Percentiles rank a stretch among this genome's conserved stretches.
These are phyloP conservation scores for Scaptomyza pallida DNA, from an alignment of 1,140 invertebrate species.

Conservation along the genomic window DNA sequence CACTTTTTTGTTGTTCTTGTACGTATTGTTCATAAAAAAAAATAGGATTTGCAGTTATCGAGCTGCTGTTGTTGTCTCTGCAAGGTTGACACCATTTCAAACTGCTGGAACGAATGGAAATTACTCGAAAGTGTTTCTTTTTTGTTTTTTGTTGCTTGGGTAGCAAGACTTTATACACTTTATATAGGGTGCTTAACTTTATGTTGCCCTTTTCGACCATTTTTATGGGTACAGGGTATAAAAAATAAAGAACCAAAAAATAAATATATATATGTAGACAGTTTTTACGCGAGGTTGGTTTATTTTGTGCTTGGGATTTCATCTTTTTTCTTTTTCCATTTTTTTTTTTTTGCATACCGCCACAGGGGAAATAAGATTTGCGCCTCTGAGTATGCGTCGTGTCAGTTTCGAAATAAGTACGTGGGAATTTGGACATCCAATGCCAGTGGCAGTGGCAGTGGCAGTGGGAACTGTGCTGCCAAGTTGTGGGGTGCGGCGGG, in stretches of 20 bases:
- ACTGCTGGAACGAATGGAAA: conserved; percentile 5
- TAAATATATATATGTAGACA: conserved; percentile 22
- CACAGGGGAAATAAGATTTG: conserved; percentile 79
- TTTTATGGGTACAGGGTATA: conserved; percentile 46
- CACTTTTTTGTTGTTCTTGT: no score
- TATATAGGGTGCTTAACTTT: conserved; percentile 32
- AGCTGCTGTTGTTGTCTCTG: neutral
- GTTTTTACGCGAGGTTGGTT: conserved; percentile 18
- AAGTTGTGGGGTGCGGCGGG: conserved; percentile 5
- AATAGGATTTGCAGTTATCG: neutral
- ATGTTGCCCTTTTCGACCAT: conserved; percentile 17
- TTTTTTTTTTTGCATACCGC: conserved; percentile 43
- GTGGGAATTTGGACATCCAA: conserved; percentile 45
- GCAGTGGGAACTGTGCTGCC: conserved; percentile 15
- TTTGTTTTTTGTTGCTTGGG: no score
- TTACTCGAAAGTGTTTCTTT: no score
- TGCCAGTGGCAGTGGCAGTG: conserved; percentile 6
- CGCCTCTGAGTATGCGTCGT: conserved; percentile 64
- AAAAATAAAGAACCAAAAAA: no score
- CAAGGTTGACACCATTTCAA: neutral
- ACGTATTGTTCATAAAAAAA: neutral
- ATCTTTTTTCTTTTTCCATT: conserved; percentile 3
- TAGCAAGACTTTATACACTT: conserved; percentile 3
- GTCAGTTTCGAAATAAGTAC: conserved; percentile 70
- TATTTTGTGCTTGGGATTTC: conserved; percentile 47